Conservation (phyloP, 2,888 invertebrate species). For the Drosophila dives region DNA sequence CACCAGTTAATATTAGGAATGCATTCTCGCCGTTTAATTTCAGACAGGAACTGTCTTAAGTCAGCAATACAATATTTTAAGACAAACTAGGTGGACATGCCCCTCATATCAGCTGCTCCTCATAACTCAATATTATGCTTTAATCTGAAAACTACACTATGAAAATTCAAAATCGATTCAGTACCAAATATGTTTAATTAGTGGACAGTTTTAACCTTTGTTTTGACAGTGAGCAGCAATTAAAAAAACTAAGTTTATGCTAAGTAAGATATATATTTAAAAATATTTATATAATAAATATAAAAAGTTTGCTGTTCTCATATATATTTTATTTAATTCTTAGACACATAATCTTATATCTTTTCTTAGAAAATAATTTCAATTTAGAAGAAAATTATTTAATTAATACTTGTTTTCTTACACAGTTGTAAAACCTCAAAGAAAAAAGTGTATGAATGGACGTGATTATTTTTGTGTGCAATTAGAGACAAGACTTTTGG, state of each 20-base stretch:
- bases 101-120: not conserved
- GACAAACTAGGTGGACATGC: not conserved
- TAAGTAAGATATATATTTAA: not conserved
- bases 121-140: not conserved
- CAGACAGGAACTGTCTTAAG: not conserved
- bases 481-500: slow-evolving; percentile 53
- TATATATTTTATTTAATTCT: not conserved
- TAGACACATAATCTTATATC: not conserved
- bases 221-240: not conserved
- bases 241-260: not conserved
- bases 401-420: not conserved
- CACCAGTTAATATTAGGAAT: not conserved
- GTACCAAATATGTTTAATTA: not conserved
- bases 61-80: not conserved
- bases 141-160: not conserved
- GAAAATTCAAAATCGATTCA: not conserved
- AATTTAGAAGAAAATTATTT: not conserved
- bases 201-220: not conserved
- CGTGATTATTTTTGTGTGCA: slow-evolving; percentile 32
- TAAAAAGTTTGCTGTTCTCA: not conserved
- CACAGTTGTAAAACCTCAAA: not conserved
- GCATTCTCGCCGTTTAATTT: not conserved
- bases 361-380: not conserved
- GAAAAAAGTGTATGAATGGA: slow-evolving; percentile 11
- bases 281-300: not conserved